Conservation (phyloP, 2,797 vertebrate species). For the Pyrocephalus nanus region DNA sequence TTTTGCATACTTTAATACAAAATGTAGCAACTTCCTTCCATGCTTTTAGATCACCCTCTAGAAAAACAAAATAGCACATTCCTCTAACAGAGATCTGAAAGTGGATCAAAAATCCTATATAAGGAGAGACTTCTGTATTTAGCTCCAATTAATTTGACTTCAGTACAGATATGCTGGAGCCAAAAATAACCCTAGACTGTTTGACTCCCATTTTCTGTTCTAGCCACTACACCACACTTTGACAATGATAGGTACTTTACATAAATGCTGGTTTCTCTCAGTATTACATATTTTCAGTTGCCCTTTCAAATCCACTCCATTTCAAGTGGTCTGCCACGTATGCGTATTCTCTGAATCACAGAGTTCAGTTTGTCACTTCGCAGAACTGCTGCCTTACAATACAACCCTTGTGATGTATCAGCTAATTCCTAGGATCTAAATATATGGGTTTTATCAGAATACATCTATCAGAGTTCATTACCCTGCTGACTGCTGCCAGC, state of each 20-base stretch:
- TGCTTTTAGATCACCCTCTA: neutral
- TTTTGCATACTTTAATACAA: neutral
- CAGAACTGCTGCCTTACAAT: neutral
- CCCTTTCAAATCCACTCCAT: slow-evolving; percentile 7
- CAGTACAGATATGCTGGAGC: slow-evolving; percentile 1
- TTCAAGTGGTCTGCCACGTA: neutral
- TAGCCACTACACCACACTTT: neutral
- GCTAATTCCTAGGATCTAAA: neutral
- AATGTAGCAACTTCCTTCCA: neutral
- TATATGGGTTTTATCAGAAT: neutral
- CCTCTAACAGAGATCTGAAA: slow-evolving; percentile 12
- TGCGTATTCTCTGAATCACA: neutral
- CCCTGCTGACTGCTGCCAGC: neutral
- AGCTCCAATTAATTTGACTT: slow-evolving; percentile 51
- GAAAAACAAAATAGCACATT: slow-evolving; percentile 6
- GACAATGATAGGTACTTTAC: slow-evolving; percentile 3
- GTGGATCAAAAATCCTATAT: slow-evolving; percentile 45
- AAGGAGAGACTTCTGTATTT: slow-evolving; percentile 41
- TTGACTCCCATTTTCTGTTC: slow-evolving; percentile 14
- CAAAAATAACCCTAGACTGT: slow-evolving; percentile 38
- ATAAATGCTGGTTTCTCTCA: neutral
- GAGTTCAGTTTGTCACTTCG: neutral
- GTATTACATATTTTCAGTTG: neutral
- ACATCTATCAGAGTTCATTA: neutral
- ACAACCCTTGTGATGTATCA: neutral